Evolutionary conservation across 2,888 invertebrate genomes (phyloP), one percentile per base, ranked within the genome.

Genomic region (Callyntrura guangdongensis): DNA sequence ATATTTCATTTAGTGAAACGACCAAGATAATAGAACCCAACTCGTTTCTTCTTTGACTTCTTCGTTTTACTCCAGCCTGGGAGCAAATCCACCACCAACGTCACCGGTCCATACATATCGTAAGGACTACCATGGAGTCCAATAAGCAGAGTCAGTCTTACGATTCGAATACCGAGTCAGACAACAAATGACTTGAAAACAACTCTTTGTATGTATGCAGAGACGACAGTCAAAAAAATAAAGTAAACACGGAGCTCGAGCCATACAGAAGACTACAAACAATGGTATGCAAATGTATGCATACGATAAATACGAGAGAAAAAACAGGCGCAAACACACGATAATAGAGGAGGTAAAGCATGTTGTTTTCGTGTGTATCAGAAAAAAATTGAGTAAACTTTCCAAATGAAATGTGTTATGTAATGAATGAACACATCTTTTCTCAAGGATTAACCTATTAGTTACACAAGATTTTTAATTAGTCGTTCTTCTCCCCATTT

Each of bases 381-480:
- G 22, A 64, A 36, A 64, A n/a, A 47, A 64, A 67, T 17, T 45
- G 77, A 86, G 72, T 17, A 79, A 86, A 61, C 83, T 89, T 82
- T 81, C 74, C 72, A 64, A 89, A 74, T 74, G 83, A 89, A 86
- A 83, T 83, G 89, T 11, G 53, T 83, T 89, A 81, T 79, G 77
- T 20, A 59, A 61, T 77, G 77, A 77, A 77, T 79, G 61, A 77
- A 77, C 77, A 64, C 74, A 86, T 85, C 49, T 45, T 64, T 82
- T 47, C 53, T 53, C 67, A 59, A 49, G 89, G 84, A 84, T 89
- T 84, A 89, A 85, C 77, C 79, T 64, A 89, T 89, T 89, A 89
- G 84, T 89, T 89, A 84, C 89, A 84, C 89, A 79, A 77, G 84
- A 89, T 85, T 84, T 89, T 89, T 89, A 89, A 89, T 89, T 89